Percentiles rank a stretch among this genome's conserved stretches.
Conservation (phyloP, 2,113 vertebrate species). For the Etheostoma cragini region DNA sequence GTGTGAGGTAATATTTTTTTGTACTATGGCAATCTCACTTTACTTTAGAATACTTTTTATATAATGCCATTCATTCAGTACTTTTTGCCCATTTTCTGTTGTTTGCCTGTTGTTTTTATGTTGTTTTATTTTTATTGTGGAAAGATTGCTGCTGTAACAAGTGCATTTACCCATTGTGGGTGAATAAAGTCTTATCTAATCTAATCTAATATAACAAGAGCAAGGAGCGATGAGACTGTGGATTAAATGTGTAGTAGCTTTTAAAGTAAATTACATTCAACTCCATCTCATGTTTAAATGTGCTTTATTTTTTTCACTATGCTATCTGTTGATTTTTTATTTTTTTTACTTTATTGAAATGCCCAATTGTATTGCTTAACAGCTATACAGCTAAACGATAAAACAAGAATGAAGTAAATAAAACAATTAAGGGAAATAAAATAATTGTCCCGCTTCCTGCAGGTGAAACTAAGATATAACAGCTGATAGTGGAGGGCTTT, state of each 20-base stretch:
- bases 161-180: no score
- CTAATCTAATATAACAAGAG: neutral
- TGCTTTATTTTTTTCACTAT: neutral
- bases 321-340: neutral
- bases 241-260: neutral
- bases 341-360: neutral
- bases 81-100: no score
- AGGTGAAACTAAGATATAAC: slow-evolving; percentile 82
- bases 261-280: neutral
- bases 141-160: no score
- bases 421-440: neutral
- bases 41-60: no score
- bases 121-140: no score
- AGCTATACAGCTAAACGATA: neutral
- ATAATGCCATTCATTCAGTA: no score
- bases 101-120: no score
- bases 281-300: neutral
- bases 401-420: neutral
- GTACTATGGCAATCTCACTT: no score
- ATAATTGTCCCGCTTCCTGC: slow-evolving; percentile 50
- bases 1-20: neutral
- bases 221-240: neutral
- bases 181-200: no score
- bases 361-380: neutral
- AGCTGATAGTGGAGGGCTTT: slow-evolving; percentile 74